phyloP scores from a whole-genome alignment of 2,113 vertebrate genomes.

The Bos javanicus region DNA sequence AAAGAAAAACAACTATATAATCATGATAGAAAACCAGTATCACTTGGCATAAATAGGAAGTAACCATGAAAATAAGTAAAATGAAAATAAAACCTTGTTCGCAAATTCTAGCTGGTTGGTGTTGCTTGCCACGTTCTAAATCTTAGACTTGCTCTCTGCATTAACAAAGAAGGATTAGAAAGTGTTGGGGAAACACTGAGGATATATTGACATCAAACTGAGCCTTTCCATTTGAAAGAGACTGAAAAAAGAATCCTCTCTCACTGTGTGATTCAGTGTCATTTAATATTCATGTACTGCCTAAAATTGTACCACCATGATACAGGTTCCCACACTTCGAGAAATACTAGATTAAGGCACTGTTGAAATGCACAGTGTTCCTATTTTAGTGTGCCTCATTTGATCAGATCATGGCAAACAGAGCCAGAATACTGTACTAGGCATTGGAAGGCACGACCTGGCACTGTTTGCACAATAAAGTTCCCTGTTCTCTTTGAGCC shows the following conservation, averaged over 20 bases:
- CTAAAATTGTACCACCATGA: not conserved
- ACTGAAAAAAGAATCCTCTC: conserved; percentile 1
- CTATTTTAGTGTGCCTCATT: not conserved
- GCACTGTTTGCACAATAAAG: not conserved
- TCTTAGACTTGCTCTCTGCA: not conserved
- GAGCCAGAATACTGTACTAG: not conserved
- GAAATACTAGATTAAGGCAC: not conserved
- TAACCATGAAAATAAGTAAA: not conserved
- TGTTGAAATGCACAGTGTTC: not conserved
- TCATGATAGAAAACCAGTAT: not conserved
- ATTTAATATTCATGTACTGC: not conserved
- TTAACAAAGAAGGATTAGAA: not conserved
- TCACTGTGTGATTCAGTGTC: not conserved
- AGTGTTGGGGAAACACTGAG: not conserved
- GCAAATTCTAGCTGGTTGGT: not conserved
- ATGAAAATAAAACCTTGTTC: not conserved
- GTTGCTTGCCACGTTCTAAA: conserved; percentile 12
- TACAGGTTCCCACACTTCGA: not conserved
- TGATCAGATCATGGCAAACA: not conserved
- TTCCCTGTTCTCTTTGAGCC: not conserved
- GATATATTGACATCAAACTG: not conserved
- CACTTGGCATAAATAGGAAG: not conserved
- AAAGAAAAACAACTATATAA: not conserved
- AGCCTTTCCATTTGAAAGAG: not conserved
- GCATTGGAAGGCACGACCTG: not conserved